A percentile compares a stretch with the other conserved stretches of the same genome.
These are phyloP conservation scores for Scaptomyza polygonia DNA, from an alignment of 2,888 invertebrate genomes.

Conservation along the genomic window DNA sequence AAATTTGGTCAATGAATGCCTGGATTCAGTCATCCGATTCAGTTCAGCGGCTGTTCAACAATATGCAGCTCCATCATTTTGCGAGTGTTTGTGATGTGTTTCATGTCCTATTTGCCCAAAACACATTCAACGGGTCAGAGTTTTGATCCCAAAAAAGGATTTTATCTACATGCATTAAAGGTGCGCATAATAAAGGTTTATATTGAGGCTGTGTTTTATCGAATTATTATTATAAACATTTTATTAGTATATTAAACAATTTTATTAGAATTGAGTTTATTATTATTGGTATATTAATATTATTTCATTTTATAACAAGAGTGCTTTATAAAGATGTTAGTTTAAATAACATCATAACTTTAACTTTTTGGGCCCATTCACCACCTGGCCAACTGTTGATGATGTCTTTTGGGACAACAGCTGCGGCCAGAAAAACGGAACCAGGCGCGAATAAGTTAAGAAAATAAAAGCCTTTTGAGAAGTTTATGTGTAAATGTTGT, in stretches of 20 bases:
- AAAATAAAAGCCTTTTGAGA: constrained; percentile 32
- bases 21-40: constrained; percentile 43
- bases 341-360: no score
- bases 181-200: no score
- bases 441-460: constrained; percentile 53
- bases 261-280: no score
- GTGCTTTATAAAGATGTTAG: no score
- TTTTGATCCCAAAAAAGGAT: constrained; percentile 17
- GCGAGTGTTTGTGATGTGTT: constrained; percentile 17
- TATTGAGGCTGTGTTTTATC: not conserved
- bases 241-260: no score
- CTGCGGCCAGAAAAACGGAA: constrained; percentile 42
- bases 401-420: constrained; percentile 53
- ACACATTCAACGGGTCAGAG: not conserved
- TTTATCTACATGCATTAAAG: not conserved
- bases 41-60: constrained; percentile 41
- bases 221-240: no score
- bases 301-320: no score
- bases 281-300: no score
- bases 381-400: constrained; percentile 42
- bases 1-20: constrained; percentile 36
- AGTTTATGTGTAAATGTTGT: constrained; percentile 16
- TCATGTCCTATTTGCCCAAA: constrained; percentile 10
- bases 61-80: constrained; percentile 29
- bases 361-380: not conserved